Percentiles rank a stretch among this genome's conserved stretches.
Conservation (phyloP, 2,888 invertebrate species). For the Antheraea yamamai region DNA sequence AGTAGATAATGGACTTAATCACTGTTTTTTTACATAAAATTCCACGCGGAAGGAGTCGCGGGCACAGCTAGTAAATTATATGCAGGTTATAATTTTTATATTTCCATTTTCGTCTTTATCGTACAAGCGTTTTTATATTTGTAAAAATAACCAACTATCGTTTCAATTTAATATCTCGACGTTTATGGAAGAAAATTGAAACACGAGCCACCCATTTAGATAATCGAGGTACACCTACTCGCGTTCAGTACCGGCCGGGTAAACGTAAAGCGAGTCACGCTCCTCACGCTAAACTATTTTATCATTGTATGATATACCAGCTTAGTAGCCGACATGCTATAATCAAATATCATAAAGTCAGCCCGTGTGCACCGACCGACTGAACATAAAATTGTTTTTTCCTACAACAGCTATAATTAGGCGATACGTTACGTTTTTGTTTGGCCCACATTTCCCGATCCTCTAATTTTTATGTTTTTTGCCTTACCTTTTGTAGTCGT, state of each 20-base stretch:
- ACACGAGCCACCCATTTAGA: constrained; percentile 24
- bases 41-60: too few relatives aligned
- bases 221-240: constrained; percentile 15
- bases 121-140: neutral
- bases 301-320: constrained; percentile 35
- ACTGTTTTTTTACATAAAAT: too few relatives aligned
- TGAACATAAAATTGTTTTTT: constrained; percentile 81
- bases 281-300: constrained; percentile 29
- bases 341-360: constrained; percentile 51
- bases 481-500: constrained; percentile 81
- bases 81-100: neutral
- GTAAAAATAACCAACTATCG: neutral
- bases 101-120: neutral
- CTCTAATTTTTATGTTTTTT: constrained; percentile 81
- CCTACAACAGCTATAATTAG: constrained; percentile 80
- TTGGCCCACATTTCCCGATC: constrained; percentile 82
- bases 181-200: constrained; percentile 20
- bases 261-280: constrained; percentile 15
- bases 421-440: constrained; percentile 81
- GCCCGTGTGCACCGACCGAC: constrained; percentile 64
- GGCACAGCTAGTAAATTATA: too few relatives aligned
- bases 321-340: constrained; percentile 43
- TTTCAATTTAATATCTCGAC: constrained; percentile 6
- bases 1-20: too few relatives aligned
- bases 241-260: constrained; percentile 7